phyloP scores from a whole-genome alignment of 2,797 vertebrate species.

The Atherinosoma microstoma region DNA sequence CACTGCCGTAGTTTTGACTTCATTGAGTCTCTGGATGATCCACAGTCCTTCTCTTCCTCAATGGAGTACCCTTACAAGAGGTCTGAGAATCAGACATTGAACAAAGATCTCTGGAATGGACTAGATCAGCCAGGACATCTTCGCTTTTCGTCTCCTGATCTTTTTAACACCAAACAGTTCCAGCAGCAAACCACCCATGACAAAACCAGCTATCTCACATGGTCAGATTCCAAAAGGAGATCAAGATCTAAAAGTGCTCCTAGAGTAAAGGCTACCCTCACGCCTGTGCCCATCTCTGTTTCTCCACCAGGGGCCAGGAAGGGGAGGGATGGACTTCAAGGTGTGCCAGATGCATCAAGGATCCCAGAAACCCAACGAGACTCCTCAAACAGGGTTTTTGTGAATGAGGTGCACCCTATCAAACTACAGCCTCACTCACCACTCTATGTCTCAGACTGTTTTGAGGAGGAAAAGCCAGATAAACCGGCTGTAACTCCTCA shows the following conservation, averaged over 20 bases:
- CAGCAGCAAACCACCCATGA: constrained; percentile 75
- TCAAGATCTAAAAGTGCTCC: constrained; percentile 91
- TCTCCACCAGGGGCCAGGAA: constrained; percentile 81
- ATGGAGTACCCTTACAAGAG: constrained; percentile 85
- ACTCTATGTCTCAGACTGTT: constrained; percentile 90
- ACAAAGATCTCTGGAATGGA: constrained; percentile 83
- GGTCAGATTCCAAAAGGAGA: constrained; percentile 86
- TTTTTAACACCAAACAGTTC: constrained; percentile 80
- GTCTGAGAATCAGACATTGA: constrained; percentile 74
- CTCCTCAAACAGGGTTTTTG: constrained; percentile 82
- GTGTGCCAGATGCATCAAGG: constrained; percentile 76
- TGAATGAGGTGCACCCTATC: constrained; percentile 96
- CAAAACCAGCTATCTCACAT: constrained; percentile 76
- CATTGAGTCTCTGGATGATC: constrained; percentile 92
- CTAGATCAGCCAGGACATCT: constrained; percentile 81
- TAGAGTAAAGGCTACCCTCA: constrained; percentile 86
- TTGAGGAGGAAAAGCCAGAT: constrained; percentile 75
- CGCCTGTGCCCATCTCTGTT: constrained; percentile 86
- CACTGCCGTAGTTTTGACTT: constrained; percentile 98
- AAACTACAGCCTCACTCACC: constrained; percentile 94
- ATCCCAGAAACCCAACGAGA: constrained; percentile 81
- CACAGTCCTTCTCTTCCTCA: constrained; percentile 75
- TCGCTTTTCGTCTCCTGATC: constrained; percentile 85
- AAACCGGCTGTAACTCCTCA: constrained; percentile 87
- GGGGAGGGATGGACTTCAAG: constrained; percentile 81